phyloP scores from a whole-genome alignment of 2,888 invertebrate genomes.

The Ypsolopha scabrella region DNA sequence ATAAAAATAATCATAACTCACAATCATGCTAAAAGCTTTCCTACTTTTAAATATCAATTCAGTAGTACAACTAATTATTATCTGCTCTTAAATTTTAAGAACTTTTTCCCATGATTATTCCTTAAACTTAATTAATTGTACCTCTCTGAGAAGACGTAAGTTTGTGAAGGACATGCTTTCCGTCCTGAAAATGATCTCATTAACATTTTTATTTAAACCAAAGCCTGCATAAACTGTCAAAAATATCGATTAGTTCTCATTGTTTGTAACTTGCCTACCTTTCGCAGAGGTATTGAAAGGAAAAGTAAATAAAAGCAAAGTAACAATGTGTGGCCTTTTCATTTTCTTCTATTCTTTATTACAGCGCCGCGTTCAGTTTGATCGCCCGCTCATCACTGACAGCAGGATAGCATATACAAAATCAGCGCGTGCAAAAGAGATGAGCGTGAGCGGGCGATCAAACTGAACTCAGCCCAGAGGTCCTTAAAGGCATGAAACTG shows the following conservation, averaged over 20 bases:
- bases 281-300: conserved; percentile 60
- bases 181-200: conserved; percentile 36
- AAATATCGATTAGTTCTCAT: neutral
- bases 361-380: too few relatives aligned
- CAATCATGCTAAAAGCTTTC: conserved; percentile 61
- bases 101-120: conserved; percentile 30
- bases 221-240: neutral
- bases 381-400: too few relatives aligned
- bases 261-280: conserved; percentile 31
- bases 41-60: conserved; percentile 49
- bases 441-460: too few relatives aligned
- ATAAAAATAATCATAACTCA: conserved; percentile 16
- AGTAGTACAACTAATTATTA: conserved; percentile 47
- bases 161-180: conserved; percentile 41
- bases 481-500: too few relatives aligned
- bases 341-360: too few relatives aligned
- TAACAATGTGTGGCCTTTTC: neutral
- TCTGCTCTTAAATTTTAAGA: conserved; percentile 57
- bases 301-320: conserved; percentile 27
- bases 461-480: too few relatives aligned
- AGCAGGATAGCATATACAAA: too few relatives aligned
- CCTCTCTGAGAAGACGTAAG: neutral
- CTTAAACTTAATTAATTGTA: neutral
- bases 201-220: neutral
- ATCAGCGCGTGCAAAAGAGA: too few relatives aligned